Conservation (phyloP, 2,113 vertebrate genomes). For the Petrocephalus microphthalmus region DNA sequence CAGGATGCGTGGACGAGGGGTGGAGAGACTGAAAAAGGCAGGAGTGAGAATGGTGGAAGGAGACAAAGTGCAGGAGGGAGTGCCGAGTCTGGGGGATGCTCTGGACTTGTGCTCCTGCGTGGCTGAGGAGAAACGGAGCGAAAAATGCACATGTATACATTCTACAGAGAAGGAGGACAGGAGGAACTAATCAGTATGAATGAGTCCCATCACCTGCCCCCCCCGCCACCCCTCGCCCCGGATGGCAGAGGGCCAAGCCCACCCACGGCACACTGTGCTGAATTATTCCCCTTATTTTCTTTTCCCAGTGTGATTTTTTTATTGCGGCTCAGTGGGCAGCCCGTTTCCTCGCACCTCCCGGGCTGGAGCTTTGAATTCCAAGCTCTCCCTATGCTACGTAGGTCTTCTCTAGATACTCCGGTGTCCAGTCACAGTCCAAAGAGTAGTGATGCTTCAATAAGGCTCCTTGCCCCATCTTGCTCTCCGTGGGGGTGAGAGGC, state of each 20-base stretch:
- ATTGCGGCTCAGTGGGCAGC: neutral
- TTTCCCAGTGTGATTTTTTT: neutral
- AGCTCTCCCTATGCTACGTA: neutral
- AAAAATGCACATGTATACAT: neutral
- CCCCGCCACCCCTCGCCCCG: no score
- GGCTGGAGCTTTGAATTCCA: neutral
- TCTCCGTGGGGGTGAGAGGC: neutral
- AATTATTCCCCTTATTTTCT: neutral
- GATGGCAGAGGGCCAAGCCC: neutral
- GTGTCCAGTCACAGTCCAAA: neutral
- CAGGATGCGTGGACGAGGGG: neutral
- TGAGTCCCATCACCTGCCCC: neutral
- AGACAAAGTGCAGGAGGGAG: neutral
- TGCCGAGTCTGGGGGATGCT: neutral
- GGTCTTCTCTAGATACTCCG: neutral
- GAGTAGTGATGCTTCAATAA: neutral
- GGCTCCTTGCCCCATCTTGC: neutral
- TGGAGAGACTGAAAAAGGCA: neutral
- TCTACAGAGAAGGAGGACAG: neutral
- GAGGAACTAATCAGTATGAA: neutral
- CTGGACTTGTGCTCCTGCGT: neutral
- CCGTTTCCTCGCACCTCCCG: neutral
- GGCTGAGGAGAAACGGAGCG: neutral
- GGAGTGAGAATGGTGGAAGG: neutral
- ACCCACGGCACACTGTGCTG: neutral